Percentiles rank a stretch among this genome's conserved stretches.
phyloP scores from a whole-genome alignment of 2,888 invertebrate genomes.

The Entomobrya multifasciata region DNA sequence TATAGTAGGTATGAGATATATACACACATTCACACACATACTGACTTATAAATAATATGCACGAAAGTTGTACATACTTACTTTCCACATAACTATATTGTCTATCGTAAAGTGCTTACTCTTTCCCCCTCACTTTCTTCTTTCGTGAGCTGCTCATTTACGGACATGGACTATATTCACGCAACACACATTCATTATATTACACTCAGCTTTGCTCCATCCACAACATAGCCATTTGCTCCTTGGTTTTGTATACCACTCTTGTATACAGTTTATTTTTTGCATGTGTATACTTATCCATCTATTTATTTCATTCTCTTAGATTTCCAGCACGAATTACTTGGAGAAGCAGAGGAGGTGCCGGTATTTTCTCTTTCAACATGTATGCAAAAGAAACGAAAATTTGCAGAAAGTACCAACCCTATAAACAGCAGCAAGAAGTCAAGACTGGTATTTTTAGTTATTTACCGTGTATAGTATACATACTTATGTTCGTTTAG shows the following conservation, averaged over 20 bases:
- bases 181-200: constrained; percentile 51
- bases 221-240: neutral
- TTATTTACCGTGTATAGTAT: neutral
- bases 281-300: constrained; percentile 1
- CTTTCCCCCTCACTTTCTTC: too few relatives aligned
- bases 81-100: neutral
- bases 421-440: neutral
- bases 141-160: constrained; percentile 47
- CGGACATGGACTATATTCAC: constrained; percentile 36
- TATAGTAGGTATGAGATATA: too few relatives aligned
- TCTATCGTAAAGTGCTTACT: neutral
- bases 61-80: neutral
- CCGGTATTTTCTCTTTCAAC: constrained; percentile 17
- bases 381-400: constrained; percentile 31
- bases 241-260: too few relatives aligned
- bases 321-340: constrained; percentile 17
- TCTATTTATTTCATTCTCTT: constrained; percentile 11
- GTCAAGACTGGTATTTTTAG: neutral
- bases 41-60: neutral
- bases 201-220: neutral
- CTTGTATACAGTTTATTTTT: too few relatives aligned
- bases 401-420: constrained; percentile 18
- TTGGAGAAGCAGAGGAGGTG: constrained; percentile 32
- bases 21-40: neutral
- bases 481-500: neutral